phyloP scores from a whole-genome alignment of 2,888 invertebrate species.

The Ormyrus rosae region DNA sequence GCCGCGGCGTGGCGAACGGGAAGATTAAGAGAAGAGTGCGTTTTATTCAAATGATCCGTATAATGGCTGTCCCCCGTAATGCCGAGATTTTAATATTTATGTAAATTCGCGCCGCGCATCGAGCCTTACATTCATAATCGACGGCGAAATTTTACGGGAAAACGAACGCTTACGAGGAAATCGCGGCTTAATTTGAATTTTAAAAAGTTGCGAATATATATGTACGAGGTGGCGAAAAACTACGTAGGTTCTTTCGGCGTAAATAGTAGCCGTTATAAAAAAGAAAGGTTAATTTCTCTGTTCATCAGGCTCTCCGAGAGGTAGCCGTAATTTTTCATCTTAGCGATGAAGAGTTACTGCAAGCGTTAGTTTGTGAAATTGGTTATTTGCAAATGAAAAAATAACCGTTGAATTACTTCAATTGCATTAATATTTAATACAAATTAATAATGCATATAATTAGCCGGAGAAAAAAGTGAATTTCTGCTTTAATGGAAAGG shows the following conservation, averaged over 20 bases:
- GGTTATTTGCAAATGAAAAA: constrained; percentile 23
- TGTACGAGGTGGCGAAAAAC: background rate
- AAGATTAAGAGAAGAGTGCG: background rate
- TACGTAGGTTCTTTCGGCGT: background rate
- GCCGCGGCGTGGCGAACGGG: too few relatives aligned
- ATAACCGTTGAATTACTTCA: too few relatives aligned
- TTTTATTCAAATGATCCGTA: constrained; percentile 15
- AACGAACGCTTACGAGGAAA: too few relatives aligned
- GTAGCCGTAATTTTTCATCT: constrained; percentile 35
- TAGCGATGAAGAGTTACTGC: constrained; percentile 32
- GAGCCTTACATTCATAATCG: constrained; percentile 26
- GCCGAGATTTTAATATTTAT: constrained; percentile 30
- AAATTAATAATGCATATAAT: too few relatives aligned
- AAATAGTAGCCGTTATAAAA: background rate
- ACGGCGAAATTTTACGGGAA: too few relatives aligned
- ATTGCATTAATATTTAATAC: too few relatives aligned
- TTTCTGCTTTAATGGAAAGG: too few relatives aligned
- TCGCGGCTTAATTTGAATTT: too few relatives aligned
- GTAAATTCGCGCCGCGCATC: constrained; percentile 10
- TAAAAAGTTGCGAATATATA: background rate
- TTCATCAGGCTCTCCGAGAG: constrained; percentile 32
- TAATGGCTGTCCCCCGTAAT: background rate
- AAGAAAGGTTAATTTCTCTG: constrained; percentile 29
- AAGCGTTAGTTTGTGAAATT: constrained; percentile 25
- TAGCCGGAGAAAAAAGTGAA: too few relatives aligned